Evolutionary conservation across 2,797 vertebrate genomes (phyloP).

Genomic region (Pagetopsis macropterus): DNA sequence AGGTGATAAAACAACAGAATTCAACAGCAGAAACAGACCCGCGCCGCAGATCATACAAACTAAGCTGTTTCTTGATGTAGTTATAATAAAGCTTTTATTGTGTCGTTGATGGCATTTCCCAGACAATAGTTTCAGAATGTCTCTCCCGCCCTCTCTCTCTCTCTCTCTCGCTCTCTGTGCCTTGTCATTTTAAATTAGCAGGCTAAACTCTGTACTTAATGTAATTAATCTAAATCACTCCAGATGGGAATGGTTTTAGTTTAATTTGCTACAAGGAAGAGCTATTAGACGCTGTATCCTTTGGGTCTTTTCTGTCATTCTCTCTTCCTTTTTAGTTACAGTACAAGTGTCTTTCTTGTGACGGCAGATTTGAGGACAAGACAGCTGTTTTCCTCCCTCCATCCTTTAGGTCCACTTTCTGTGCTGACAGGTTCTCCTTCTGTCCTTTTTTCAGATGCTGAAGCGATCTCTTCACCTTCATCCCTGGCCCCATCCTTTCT

Average conservation of each 20-base stretch:
- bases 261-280: slow-evolving; percentile 51
- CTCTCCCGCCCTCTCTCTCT: not conserved
- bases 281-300: slow-evolving; percentile 47
- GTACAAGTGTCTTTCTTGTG: slow-evolving; percentile 36
- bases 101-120: slow-evolving; percentile 33
- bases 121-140: slow-evolving; percentile 41
- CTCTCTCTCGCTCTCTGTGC: slow-evolving; percentile 22
- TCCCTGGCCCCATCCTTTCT: slow-evolving; percentile 27
- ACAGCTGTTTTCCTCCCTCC: slow-evolving; percentile 28
- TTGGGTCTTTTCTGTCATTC: slow-evolving; percentile 23
- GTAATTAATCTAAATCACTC: slow-evolving; percentile 69
- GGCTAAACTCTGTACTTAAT: slow-evolving; percentile 47
- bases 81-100: slow-evolving; percentile 40
- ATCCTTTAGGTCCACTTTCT: slow-evolving; percentile 6
- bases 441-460: slow-evolving; percentile 26
- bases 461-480: slow-evolving; percentile 38
- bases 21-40: slow-evolving; percentile 23
- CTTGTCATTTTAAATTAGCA: slow-evolving; percentile 62
- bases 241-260: slow-evolving; percentile 65
- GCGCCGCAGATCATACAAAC: slow-evolving; percentile 30
- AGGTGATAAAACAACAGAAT: slow-evolving; percentile 51
- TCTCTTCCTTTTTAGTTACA: slow-evolving; percentile 35
- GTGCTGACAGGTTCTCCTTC: slow-evolving; percentile 39
- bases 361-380: slow-evolving; percentile 33
- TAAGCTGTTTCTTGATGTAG: slow-evolving; percentile 47